Conservation (phyloP, 1,140 invertebrate species). For the Popillia japonica region DNA sequence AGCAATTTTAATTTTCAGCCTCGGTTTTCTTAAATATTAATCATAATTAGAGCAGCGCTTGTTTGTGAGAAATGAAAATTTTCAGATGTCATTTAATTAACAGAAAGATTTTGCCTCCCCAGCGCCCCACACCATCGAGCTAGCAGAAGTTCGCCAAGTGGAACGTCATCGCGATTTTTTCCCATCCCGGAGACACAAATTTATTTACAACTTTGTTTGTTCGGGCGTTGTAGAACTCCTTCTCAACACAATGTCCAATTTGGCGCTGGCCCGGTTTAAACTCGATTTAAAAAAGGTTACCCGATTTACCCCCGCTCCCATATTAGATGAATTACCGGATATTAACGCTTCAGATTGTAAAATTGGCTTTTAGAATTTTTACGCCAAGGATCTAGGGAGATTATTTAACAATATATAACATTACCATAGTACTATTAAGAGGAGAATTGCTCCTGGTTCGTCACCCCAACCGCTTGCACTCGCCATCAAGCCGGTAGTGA, state of each 20-base stretch:
- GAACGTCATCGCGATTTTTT: not conserved
- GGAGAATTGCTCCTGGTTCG: not conserved
- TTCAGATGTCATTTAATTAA: constrained; percentile 32
- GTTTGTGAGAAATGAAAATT: constrained; percentile 33
- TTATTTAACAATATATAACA: constrained; percentile 13
- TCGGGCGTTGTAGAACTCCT: constrained; percentile 18
- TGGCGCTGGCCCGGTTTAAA: constrained; percentile 4
- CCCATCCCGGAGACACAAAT: not conserved
- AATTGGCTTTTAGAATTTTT: not conserved
- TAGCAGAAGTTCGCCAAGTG: constrained; percentile 4
- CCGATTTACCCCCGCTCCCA: not conserved
- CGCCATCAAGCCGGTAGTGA: not conserved
- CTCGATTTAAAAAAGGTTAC: not conserved
- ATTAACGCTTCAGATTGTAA: not conserved
- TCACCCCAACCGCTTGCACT: constrained; percentile 20
- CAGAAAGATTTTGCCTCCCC: constrained; percentile 10
- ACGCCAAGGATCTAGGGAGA: not conserved
- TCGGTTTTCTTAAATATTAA: constrained; percentile 31
- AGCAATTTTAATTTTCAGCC: constrained; percentile 28
- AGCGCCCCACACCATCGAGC: too few species aligned
- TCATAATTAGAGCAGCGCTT: constrained; percentile 21
- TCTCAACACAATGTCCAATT: not conserved
- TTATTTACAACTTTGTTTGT: constrained; percentile 30
- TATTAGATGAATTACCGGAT: not conserved
- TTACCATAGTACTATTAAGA: not conserved